Percentiles rank a stretch among this genome's conserved stretches.
phyloP scores from a whole-genome alignment of 2,888 invertebrate species.

The Dicyrtomina minuta region DNA sequence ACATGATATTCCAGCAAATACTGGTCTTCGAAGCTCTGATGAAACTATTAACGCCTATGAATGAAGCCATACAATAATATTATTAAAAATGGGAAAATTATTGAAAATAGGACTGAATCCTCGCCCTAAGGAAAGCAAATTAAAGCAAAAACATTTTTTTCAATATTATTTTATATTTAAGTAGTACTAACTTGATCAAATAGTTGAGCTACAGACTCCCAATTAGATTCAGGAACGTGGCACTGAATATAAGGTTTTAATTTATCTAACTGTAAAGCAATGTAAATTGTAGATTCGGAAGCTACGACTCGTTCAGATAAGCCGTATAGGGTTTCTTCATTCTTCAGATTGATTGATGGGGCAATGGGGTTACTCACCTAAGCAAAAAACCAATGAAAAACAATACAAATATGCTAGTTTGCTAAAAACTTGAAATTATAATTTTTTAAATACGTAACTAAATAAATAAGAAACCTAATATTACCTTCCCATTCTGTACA shows the following conservation, averaged over 20 bases:
- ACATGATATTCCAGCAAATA: constrained; percentile 83
- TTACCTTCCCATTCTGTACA: constrained; percentile 50
- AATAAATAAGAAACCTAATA: too few species aligned
- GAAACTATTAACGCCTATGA: constrained; percentile 71
- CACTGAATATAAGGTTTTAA: constrained; percentile 83
- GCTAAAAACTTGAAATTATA: background rate
- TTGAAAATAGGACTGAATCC: too few species aligned
- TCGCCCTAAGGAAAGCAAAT: too few species aligned
- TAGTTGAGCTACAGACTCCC: constrained; percentile 66
- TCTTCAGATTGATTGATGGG: constrained; percentile 57
- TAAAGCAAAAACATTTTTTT: too few species aligned
- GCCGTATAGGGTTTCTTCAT: constrained; percentile 75
- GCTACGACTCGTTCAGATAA: constrained; percentile 84
- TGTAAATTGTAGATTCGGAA: constrained; percentile 87
- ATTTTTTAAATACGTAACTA: too few species aligned
- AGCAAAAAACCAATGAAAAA: background rate
- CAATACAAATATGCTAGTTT: background rate
- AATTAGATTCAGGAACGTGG: constrained; percentile 68
- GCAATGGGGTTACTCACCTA: constrained; percentile 23
- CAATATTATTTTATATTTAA: background rate
- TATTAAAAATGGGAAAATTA: background rate
- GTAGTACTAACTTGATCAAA: constrained; percentile 58
- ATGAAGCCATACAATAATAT: background rate
- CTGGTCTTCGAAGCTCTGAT: constrained; percentile 74
- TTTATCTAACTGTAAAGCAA: constrained; percentile 82